phyloP scores from a whole-genome alignment of 1,140 invertebrate species.

The Trissolcus basalis region DNA sequence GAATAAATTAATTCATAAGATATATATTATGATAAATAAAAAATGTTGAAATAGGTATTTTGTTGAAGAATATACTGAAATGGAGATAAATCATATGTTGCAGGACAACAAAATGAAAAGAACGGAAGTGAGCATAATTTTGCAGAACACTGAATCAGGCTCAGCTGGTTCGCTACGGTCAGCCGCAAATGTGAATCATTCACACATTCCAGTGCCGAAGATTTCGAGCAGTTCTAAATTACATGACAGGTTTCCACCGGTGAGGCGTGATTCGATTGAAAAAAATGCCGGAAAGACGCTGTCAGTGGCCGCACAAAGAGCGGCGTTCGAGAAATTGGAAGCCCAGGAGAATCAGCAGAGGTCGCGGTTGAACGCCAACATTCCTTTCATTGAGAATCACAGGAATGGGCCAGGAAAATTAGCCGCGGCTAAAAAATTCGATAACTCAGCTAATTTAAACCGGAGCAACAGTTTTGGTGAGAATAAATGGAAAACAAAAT shows the following conservation, averaged over 20 bases:
- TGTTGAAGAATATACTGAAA: neutral
- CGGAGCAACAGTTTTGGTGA: constrained; percentile 65
- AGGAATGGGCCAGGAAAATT: constrained; percentile 40
- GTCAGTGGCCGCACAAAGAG: constrained; percentile 71
- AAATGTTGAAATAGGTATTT: too few relatives aligned
- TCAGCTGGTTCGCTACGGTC: constrained; percentile 44
- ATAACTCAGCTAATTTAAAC: constrained; percentile 52
- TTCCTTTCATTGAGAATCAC: constrained; percentile 51
- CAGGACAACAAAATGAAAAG: constrained; percentile 65
- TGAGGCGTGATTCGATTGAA: constrained; percentile 62
- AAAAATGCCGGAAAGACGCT: constrained; percentile 58
- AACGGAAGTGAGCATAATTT: constrained; percentile 68
- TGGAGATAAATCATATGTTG: constrained; percentile 6
- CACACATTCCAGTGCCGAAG: constrained; percentile 72
- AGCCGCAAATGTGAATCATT: constrained; percentile 65
- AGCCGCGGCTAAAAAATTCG: constrained; percentile 23
- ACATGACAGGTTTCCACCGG: constrained; percentile 61
- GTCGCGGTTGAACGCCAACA: constrained; percentile 37
- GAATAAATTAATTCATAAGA: too few relatives aligned
- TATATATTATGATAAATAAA: too few relatives aligned
- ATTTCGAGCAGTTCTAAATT: constrained; percentile 58
- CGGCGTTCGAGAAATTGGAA: constrained; percentile 70
- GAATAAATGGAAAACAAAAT: constrained; percentile 80
- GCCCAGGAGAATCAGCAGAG: constrained; percentile 52
- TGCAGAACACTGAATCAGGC: constrained; percentile 55